Conservation (phyloP, 2,888 invertebrate genomes). For the Mystacides longicornis region DNA sequence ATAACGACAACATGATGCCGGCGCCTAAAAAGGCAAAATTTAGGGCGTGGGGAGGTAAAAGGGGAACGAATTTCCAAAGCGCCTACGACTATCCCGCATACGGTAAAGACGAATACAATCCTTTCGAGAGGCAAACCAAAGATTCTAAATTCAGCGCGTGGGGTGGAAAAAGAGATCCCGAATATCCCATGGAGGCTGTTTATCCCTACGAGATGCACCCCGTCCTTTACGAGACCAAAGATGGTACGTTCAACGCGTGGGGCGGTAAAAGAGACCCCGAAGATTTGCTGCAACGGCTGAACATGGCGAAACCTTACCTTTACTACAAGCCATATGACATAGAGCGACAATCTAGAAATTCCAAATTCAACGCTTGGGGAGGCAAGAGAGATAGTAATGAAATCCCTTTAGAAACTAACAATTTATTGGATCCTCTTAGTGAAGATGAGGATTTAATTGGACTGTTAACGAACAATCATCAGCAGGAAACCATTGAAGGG, state of each 20-base stretch:
- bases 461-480: not conserved
- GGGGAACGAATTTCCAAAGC: no score
- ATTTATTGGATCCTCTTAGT: not conserved
- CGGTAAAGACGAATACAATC: not conserved
- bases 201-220: no score
- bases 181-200: not conserved
- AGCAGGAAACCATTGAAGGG: constrained; percentile 12
- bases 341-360: not conserved
- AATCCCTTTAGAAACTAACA: not conserved
- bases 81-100: no score
- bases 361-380: constrained; percentile 17
- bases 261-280: constrained; percentile 15
- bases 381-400: constrained; percentile 10
- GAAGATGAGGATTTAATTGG: no score
- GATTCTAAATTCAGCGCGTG: constrained; percentile 7
- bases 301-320: no score
- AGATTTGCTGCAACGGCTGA: no score
- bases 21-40: constrained; percentile 9
- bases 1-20: not conserved
- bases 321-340: constrained; percentile 4
- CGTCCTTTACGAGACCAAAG: no score
- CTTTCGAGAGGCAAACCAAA: not conserved
- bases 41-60: constrained; percentile 21
- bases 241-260: constrained; percentile 5
- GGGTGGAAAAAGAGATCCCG: constrained; percentile 6